Percentiles rank a stretch among this genome's conserved stretches.
These are phyloP conservation scores for Syngnathoides biaculeatus DNA, from an alignment of 2,113 vertebrate species.

Conservation along the genomic window DNA sequence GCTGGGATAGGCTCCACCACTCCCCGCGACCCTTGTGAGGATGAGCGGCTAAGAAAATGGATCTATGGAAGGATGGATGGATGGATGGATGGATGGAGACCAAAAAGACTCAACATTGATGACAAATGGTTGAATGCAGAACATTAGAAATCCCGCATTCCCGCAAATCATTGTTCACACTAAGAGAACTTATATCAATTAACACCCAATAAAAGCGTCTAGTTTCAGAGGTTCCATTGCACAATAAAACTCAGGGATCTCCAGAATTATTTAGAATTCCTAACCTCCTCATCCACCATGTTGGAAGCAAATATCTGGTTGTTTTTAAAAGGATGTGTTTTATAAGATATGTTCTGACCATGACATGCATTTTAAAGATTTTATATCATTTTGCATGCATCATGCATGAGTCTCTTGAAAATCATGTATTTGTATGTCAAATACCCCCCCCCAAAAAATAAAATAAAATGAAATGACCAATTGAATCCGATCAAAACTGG, in stretches of 20 bases:
- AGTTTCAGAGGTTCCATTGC: neutral
- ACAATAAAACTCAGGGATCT: neutral
- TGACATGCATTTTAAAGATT: neutral
- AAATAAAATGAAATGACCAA: neutral
- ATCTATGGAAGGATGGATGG: neutral
- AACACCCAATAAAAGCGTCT: neutral
- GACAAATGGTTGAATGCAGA: no score
- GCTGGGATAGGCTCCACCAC: no score
- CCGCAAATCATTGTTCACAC: neutral
- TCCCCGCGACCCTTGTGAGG: no score
- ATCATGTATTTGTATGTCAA: slow-evolving; percentile 10
- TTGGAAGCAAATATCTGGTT: no score
- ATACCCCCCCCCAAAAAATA: slow-evolving; percentile 2
- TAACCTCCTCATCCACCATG: neutral
- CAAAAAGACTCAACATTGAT: no score
- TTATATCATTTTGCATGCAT: neutral
- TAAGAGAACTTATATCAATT: neutral
- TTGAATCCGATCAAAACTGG: slow-evolving; percentile 28
- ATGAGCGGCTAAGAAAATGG: no score
- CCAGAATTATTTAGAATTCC: neutral
- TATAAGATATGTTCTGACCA: no score
- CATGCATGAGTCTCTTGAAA: neutral
- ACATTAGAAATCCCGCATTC: no score
- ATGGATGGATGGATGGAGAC: no score
- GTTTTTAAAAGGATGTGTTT: neutral